Base-by-base conservation (phyloP, 2,797 vertebrate species). In the Balearica regulorum region DNA sequence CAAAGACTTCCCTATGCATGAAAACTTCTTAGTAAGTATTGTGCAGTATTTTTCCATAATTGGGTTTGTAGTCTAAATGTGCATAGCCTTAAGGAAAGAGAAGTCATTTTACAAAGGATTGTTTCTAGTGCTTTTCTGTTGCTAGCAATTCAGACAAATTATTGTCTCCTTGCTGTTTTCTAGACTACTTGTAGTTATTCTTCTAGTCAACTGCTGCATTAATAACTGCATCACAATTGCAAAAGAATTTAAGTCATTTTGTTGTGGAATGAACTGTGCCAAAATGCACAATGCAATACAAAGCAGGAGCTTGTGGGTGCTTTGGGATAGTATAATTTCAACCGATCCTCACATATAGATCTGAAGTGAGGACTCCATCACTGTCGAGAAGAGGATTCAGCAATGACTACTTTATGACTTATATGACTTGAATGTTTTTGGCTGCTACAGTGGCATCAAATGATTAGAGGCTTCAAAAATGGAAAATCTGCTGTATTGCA, bases 281-380 rank as follows among this genome's bases (percentile, higher is more conserved):
- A 81, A 95, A 89, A 91, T 28, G 57, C 81, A 76, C 39, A 80
- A 16, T 73, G 41, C 71, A 72, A 33, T 78, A 92, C 53, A 91
- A 83, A 97, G 5, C 20, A 80, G 89, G 65, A 93, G 19, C 48
- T 96, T 87, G 78, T 71, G 69, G 57, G 33, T 89, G 39, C 17
- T 92, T 93, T 79, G 89, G 79, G 57, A 71, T n/a, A 54, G 29
- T 82, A n/a, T 96, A 49, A 93, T 95, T 97, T 97, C 68, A 95
- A 21, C 60, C 55, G 31, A 33, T 28, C 49, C 41, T 57, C 57
- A 33, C 87, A 31, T 22, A 35, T 10, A 87, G 76, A 92, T 80
- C n/a, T 87, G 76, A 71, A 78, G 31, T 53, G 43, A 71, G 33
- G 46, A 65, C 33, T 95, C 31, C 55, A 8, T 94, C 48, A 48